Percentiles rank a stretch among this genome's conserved stretches.
These are phyloP conservation scores for Tachyglossus aculeatus DNA, from an alignment of 2,797 vertebrate species.

Conservation along the genomic window DNA sequence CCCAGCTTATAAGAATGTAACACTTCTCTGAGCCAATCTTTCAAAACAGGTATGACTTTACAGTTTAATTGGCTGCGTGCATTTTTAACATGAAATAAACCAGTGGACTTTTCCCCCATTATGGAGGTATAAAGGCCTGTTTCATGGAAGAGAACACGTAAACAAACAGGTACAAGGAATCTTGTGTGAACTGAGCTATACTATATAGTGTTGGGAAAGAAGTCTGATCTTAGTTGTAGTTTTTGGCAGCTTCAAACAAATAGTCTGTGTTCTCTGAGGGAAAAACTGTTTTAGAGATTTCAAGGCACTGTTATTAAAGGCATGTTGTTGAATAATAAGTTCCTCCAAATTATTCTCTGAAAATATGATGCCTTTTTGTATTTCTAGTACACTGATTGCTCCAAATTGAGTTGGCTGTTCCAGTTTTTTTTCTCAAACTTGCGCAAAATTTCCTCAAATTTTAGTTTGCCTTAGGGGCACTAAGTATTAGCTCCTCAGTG, in stretches of 20 bases:
- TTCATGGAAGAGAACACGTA: slow-evolving; percentile 68
- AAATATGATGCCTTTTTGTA: no score
- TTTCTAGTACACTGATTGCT: no score
- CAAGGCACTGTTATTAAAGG: no score
- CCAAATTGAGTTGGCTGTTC: no score
- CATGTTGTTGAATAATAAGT: no score
- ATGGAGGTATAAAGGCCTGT: slow-evolving; percentile 68
- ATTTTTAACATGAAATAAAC: slow-evolving; percentile 65
- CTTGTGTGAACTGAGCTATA: slow-evolving; percentile 68
- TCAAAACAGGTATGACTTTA: slow-evolving; percentile 69
- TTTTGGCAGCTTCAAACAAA: slow-evolving; percentile 70
- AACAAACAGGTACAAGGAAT: slow-evolving; percentile 74
- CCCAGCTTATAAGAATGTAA: slow-evolving; percentile 58
- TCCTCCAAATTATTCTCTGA: no score
- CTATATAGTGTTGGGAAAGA: slow-evolving; percentile 48
- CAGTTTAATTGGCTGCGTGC: slow-evolving; percentile 72
- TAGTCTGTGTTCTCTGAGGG: slow-evolving; percentile 67
- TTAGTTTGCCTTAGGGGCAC: no score
- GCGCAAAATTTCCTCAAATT: no score
- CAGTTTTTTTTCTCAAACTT: no score
- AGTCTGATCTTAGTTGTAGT: slow-evolving; percentile 53
- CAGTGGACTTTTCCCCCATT: slow-evolving; percentile 66
- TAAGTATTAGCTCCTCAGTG: no score
- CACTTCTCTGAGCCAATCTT: slow-evolving; percentile 63
- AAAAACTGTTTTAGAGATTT: no score